These are phyloP conservation scores for Crocallis elinguaria DNA, from an alignment of 2,888 invertebrate species.

Conservation along the genomic window DNA sequence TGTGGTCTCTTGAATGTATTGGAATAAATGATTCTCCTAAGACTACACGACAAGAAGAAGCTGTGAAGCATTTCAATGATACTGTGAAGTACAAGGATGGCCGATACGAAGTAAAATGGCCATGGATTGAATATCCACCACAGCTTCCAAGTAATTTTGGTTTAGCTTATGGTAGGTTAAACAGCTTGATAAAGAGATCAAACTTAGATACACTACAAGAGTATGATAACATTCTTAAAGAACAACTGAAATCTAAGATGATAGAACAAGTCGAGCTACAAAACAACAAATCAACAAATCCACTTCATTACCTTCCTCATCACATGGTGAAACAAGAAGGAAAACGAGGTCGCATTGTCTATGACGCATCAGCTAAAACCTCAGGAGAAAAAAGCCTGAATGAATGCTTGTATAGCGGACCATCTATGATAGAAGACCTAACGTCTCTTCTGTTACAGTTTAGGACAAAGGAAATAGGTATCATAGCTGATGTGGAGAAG, in stretches of 20 bases:
- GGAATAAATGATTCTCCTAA: too few relatives aligned
- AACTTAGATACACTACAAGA: neutral
- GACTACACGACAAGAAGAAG: neutral
- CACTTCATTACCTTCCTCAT: neutral
- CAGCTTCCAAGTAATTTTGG: neutral
- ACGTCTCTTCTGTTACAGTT: neutral
- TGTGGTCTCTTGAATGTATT: too few relatives aligned
- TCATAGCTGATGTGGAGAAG: too few relatives aligned
- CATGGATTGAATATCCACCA: slow-evolving; percentile 9
- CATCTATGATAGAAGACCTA: neutral
- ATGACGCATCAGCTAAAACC: neutral
- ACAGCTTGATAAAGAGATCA: neutral
- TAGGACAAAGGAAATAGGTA: neutral
- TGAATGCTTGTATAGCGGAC: neutral
- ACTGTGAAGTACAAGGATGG: neutral
- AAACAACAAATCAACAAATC: neutral
- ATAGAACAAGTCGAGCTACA: neutral
- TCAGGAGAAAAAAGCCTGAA: neutral
- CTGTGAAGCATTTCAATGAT: slow-evolving; percentile 3
- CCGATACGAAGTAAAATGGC: slow-evolving; percentile 8
- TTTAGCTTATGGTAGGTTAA: neutral
- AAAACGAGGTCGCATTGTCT: neutral
- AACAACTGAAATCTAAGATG: neutral
- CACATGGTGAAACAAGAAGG: neutral
- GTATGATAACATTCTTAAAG: neutral